phyloP scores from a whole-genome alignment of 1,140 invertebrate species.

The Rhopalosiphum padi region DNA sequence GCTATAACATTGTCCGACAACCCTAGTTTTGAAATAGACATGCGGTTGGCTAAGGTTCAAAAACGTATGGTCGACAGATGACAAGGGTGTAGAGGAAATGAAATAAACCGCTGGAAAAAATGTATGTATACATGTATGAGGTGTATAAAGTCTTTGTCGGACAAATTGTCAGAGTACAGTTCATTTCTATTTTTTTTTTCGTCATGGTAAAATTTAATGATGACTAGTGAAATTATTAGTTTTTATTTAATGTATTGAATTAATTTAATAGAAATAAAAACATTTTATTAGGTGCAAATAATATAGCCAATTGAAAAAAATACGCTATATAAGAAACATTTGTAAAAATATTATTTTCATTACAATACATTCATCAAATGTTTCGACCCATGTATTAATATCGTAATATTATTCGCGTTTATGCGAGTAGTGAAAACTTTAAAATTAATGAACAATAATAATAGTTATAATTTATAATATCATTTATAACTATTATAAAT shows the following conservation, averaged over 20 bases:
- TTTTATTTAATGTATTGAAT: neutral
- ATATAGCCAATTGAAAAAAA: neutral
- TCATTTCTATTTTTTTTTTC: conserved; percentile 9
- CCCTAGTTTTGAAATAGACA: conserved; percentile 35
- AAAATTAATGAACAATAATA: neutral
- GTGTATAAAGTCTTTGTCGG: neutral
- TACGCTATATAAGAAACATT: neutral
- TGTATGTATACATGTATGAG: no score
- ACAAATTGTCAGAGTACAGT: neutral
- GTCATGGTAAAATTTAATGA: neutral
- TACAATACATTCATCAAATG: neutral
- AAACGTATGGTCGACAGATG: neutral
- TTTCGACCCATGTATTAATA: neutral
- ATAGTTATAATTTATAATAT: neutral
- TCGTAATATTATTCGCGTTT: neutral
- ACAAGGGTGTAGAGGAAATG: neutral
- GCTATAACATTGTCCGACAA: neutral
- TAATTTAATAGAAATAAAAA: neutral
- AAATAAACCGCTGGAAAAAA: conserved; percentile 20
- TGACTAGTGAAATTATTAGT: neutral
- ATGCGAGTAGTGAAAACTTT: neutral
- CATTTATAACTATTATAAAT: neutral
- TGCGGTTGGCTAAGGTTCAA: conserved; percentile 12
- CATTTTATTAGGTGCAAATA: neutral
- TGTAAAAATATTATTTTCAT: neutral